Percentiles rank a stretch among this genome's conserved stretches.
Conservation (phyloP, 2,113 vertebrate species). For the Malaclemys terrapin region DNA sequence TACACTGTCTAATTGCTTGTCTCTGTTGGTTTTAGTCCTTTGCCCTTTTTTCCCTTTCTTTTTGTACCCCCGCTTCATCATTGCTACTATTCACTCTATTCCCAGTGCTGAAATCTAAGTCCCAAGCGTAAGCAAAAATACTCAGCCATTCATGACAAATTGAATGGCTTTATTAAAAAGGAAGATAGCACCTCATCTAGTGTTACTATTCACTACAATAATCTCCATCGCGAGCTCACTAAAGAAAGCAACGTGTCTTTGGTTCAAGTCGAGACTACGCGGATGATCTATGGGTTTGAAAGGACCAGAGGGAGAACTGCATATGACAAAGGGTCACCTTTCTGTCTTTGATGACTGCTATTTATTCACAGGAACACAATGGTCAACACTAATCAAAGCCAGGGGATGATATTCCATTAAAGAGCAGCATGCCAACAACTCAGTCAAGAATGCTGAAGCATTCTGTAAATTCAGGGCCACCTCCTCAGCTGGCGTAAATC, state of each 20-base stretch:
- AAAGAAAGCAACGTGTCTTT: slow-evolving; percentile 47
- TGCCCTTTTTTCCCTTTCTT: slow-evolving; percentile 77
- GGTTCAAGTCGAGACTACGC: slow-evolving; percentile 4
- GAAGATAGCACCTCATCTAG: slow-evolving; percentile 57
- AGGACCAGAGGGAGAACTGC: slow-evolving; percentile 17
- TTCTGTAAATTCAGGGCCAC: slow-evolving; percentile 1
- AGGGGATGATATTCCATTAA: slow-evolving; percentile 31
- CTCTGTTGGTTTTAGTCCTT: slow-evolving; percentile 74
- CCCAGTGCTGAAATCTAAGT: slow-evolving; percentile 87
- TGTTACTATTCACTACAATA: slow-evolving; percentile 51
- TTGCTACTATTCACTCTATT: slow-evolving; percentile 77
- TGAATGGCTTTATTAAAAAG: slow-evolving; percentile 72
- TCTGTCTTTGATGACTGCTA: slow-evolving; percentile 55
- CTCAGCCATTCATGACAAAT: slow-evolving; percentile 75
- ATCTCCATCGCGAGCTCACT: slow-evolving; percentile 12
- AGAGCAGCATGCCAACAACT: slow-evolving; percentile 17
- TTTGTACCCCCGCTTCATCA: slow-evolving; percentile 82
- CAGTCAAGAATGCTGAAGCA: background rate
- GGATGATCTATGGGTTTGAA: slow-evolving; percentile 40
- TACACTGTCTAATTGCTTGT: slow-evolving; percentile 83
- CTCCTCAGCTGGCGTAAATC: background rate
- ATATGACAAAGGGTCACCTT: slow-evolving; percentile 51
- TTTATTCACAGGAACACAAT: slow-evolving; percentile 56
- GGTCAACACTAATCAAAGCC: slow-evolving; percentile 54
- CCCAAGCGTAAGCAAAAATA: slow-evolving; percentile 78